Percentiles rank a stretch among this genome's conserved stretches.
These are phyloP conservation scores for Craniophora ligustri DNA, from an alignment of 2,888 invertebrate species.

Conservation along the genomic window DNA sequence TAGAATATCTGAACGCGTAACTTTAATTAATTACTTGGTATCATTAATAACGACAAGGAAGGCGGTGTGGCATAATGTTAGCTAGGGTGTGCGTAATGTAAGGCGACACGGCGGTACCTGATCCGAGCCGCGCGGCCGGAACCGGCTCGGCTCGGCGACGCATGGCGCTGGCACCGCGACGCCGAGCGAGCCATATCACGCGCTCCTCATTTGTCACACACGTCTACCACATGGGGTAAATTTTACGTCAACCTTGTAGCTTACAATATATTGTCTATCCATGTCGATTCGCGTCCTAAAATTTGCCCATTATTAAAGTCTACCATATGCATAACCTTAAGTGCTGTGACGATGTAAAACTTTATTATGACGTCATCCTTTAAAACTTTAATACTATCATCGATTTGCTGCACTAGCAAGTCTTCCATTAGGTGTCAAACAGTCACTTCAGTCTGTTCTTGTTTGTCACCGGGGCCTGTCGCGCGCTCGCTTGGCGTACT, in stretches of 20 bases:
- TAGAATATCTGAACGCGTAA: conserved; percentile 70
- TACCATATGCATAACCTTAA: too few relatives aligned
- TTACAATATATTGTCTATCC: conserved; percentile 7
- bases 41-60: conserved; percentile 77
- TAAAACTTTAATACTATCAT: conserved; percentile 57
- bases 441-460: conserved; percentile 71
- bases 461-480: conserved; percentile 69
- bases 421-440: conserved; percentile 75
- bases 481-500: conserved; percentile 64
- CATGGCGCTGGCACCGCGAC: conserved; percentile 25
- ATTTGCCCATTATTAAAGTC: not conserved
- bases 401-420: conserved; percentile 77
- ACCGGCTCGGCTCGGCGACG: conserved; percentile 32
- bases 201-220: conserved; percentile 74
- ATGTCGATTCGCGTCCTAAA: conserved; percentile 2
- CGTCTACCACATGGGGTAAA: conserved; percentile 56
- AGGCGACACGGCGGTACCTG: conserved; percentile 66
- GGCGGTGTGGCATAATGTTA: conserved; percentile 58
- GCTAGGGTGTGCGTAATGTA: conserved; percentile 61
- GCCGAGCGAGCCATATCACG: conserved; percentile 63
- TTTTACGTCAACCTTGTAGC: conserved; percentile 42
- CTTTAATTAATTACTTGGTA: conserved; percentile 77
- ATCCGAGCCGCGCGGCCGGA: conserved; percentile 44
- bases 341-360: not conserved
- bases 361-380: conserved; percentile 46